A percentile compares a stretch with the other conserved stretches of the same genome.
Conservation (phyloP, 2,888 invertebrate species). For the Leptopilina drosophilae region DNA sequence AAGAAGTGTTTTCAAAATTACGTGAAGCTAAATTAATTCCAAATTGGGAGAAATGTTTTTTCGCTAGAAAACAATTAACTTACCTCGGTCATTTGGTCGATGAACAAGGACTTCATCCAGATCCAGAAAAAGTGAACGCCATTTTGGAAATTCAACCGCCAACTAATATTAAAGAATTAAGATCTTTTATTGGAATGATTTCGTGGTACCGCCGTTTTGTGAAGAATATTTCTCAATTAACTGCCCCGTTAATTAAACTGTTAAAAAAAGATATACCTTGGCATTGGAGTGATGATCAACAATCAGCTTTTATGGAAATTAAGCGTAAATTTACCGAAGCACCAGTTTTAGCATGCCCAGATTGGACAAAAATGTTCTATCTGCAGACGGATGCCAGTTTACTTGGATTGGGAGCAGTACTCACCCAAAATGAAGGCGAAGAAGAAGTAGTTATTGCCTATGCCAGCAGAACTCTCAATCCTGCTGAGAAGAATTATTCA, state of each 20-base stretch:
- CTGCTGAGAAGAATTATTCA: slow-evolving; percentile 39
- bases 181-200: slow-evolving; percentile 58
- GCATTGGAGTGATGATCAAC: slow-evolving; percentile 39
- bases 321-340: slow-evolving; percentile 28
- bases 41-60: too few species aligned
- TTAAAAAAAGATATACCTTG: slow-evolving; percentile 39
- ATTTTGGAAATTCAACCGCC: slow-evolving; percentile 43
- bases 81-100: slow-evolving; percentile 52
- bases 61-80: slow-evolving; percentile 44
- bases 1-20: background rate
- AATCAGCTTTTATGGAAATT: slow-evolving; percentile 40
- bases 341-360: slow-evolving; percentile 44
- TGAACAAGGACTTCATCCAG: slow-evolving; percentile 42
- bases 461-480: slow-evolving; percentile 44
- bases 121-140: slow-evolving; percentile 49
- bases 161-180: slow-evolving; percentile 50
- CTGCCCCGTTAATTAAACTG: slow-evolving; percentile 37
- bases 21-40: background rate
- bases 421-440: slow-evolving; percentile 27
- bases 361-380: slow-evolving; percentile 40
- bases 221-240: slow-evolving; percentile 23
- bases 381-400: slow-evolving; percentile 50
- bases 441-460: slow-evolving; percentile 47
- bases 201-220: slow-evolving; percentile 58
- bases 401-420: slow-evolving; percentile 41